Conservation (phyloP, 2,113 vertebrate genomes). For the Eurypyga helias region DNA sequence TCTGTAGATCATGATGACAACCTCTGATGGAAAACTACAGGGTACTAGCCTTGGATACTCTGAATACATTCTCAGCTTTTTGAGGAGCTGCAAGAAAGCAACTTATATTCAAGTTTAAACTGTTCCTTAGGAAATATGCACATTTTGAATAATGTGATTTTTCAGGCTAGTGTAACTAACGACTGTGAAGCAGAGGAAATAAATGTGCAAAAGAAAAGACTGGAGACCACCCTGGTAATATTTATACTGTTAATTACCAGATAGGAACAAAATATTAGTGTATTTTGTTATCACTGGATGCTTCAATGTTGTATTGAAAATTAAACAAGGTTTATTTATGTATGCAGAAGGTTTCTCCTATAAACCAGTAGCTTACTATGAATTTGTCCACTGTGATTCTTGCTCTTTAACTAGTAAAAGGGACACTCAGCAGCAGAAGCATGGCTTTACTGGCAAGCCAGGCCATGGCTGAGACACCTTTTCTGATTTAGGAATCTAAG, state of each 20-base stretch:
- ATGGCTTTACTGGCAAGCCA: neutral
- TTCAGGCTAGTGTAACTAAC: neutral
- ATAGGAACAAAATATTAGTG: neutral
- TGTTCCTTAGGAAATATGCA: neutral
- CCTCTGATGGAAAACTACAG: conserved; percentile 1
- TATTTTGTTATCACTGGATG: neutral
- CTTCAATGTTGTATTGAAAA: neutral
- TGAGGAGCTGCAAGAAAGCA: conserved; percentile 3
- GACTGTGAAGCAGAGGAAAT: neutral
- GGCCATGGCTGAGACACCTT: neutral
- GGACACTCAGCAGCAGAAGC: neutral
- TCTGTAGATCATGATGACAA: neutral
- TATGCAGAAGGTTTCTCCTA: neutral
- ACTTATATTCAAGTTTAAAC: neutral
- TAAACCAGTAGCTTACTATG: neutral
- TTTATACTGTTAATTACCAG: neutral
- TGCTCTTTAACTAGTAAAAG: neutral
- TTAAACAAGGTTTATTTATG: neutral
- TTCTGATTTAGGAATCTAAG: neutral
- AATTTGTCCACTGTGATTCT: neutral
- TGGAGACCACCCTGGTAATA: neutral
- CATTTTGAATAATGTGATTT: neutral
- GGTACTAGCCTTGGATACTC: neutral
- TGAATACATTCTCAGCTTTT: neutral
- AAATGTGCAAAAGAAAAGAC: neutral